A percentile compares a stretch with the other conserved stretches of the same genome.
Conservation (phyloP, 2,888 invertebrate species). For the Pharmacophagus antenor region DNA sequence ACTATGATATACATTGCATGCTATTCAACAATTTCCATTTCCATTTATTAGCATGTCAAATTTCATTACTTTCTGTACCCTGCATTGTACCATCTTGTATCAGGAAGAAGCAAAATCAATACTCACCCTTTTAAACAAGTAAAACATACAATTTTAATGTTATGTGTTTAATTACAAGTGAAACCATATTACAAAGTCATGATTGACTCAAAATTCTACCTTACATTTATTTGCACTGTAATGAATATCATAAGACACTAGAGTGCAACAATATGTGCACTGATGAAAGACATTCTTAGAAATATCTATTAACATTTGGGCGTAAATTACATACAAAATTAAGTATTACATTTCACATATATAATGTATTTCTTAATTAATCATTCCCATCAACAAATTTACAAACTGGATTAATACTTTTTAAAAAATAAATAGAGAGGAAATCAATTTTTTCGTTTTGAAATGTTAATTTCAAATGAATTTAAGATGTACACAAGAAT, state of each 20-base stretch:
- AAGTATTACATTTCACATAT: background rate
- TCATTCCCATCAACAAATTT: background rate
- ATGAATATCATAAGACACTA: slow-evolving; percentile 3
- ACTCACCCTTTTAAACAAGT: slow-evolving; percentile 29
- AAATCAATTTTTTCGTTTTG: no score
- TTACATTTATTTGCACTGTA: slow-evolving; percentile 18
- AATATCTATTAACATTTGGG: background rate
- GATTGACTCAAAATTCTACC: slow-evolving; percentile 17
- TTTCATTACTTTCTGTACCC: slow-evolving; percentile 9
- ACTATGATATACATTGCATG: slow-evolving; percentile 17
- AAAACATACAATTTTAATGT: slow-evolving; percentile 5
- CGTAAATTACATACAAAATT: background rate
- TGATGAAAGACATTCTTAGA: background rate
- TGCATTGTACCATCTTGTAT: slow-evolving; percentile 35
- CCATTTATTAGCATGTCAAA: slow-evolving; percentile 20
- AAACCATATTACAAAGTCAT: slow-evolving; percentile 34
- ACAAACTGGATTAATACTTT: background rate
- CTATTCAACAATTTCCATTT: slow-evolving; percentile 10
- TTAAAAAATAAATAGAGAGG: no score
- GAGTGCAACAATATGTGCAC: slow-evolving; percentile 14
- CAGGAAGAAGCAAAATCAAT: slow-evolving; percentile 36
- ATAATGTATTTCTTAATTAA: background rate
- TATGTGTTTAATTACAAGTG: slow-evolving; percentile 41
- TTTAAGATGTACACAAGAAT: background rate
- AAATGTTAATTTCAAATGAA: background rate